A percentile compares a stretch with the other conserved stretches of the same genome.
Evolutionary conservation across 2,888 invertebrate species (phyloP).

Genomic region (Nephrotoma guestfalica): DNA sequence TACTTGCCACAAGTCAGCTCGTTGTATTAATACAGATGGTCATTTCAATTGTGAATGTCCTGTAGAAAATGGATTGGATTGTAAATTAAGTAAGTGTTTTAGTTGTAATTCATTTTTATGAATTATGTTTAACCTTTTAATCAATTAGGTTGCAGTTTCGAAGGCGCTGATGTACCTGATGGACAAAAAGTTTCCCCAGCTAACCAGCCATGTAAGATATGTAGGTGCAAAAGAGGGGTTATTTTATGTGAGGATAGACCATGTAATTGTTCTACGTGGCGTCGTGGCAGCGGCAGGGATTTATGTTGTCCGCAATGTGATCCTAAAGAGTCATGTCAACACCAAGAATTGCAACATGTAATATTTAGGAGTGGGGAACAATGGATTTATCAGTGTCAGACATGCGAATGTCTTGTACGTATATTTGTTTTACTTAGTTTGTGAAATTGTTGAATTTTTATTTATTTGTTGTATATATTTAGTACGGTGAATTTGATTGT

Average conservation of each 20-base stretch:
- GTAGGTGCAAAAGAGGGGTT: constrained; percentile 41
- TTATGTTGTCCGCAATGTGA: constrained; percentile 74
- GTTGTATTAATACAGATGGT: constrained; percentile 67
- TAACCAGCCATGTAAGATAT: constrained; percentile 36
- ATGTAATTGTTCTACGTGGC: constrained; percentile 46
- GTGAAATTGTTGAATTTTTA: neutral
- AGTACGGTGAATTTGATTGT: constrained; percentile 79
- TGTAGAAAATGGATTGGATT: constrained; percentile 24
- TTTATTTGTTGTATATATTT: constrained; percentile 16
- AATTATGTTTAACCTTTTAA: neutral
- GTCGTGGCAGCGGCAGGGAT: constrained; percentile 29
- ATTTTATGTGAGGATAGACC: constrained; percentile 49
- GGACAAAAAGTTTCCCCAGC: constrained; percentile 37
- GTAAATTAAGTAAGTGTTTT: constrained; percentile 44
- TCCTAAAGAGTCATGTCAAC: constrained; percentile 54
- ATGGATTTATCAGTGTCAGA: constrained; percentile 86
- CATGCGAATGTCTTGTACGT: constrained; percentile 76
- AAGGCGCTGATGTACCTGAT: constrained; percentile 45
- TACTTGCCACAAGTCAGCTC: constrained; percentile 65
- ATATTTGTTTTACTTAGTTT: neutral
- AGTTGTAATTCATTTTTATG: neutral
- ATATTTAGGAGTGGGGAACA: constrained; percentile 66
- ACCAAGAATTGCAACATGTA: constrained; percentile 64
- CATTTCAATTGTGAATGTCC: constrained; percentile 65
- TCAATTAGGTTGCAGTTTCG: constrained; percentile 52